Percentiles rank a stretch among this genome's conserved stretches.
Evolutionary conservation across 2,797 vertebrate genomes (phyloP).

Genomic region (Hippoglossus hippoglossus): DNA sequence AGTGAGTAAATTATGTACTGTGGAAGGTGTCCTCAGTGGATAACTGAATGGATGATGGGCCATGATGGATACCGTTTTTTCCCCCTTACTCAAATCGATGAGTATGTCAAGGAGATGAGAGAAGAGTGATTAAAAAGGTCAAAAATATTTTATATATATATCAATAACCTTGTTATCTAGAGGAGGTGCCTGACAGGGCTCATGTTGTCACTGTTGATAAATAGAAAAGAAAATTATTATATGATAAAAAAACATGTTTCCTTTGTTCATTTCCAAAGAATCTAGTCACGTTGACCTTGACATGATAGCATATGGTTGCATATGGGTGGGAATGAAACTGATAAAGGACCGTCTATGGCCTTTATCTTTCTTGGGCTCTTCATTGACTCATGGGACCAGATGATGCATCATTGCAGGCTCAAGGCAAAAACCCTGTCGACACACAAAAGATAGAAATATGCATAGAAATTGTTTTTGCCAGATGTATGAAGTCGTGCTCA

Average conservation of each 20-base stretch:
- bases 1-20: constrained; percentile 49
- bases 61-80: constrained; percentile 5
- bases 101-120: constrained; percentile 2
- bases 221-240: not conserved
- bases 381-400: not conserved
- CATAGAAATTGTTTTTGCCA: not conserved
- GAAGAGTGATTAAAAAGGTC: constrained; percentile 4
- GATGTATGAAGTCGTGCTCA: not conserved
- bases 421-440: not conserved
- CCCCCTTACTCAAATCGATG: constrained; percentile 14
- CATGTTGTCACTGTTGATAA: not conserved
- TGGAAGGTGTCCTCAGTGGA: constrained; percentile 32
- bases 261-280: not conserved
- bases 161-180: not conserved
- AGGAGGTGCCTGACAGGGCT: not conserved
- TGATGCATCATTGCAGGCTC: no score
- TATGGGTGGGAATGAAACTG: not conserved
- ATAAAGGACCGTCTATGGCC: not conserved
- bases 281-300: not conserved
- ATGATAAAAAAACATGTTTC: not conserved
- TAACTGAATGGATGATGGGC: constrained; percentile 34
- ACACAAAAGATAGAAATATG: not conserved
- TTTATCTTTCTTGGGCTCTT: not conserved
- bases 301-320: not conserved
- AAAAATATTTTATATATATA: not conserved